These are phyloP conservation scores for Drosophila quinaria DNA, from an alignment of 2,888 invertebrate species.

Conservation along the genomic window DNA sequence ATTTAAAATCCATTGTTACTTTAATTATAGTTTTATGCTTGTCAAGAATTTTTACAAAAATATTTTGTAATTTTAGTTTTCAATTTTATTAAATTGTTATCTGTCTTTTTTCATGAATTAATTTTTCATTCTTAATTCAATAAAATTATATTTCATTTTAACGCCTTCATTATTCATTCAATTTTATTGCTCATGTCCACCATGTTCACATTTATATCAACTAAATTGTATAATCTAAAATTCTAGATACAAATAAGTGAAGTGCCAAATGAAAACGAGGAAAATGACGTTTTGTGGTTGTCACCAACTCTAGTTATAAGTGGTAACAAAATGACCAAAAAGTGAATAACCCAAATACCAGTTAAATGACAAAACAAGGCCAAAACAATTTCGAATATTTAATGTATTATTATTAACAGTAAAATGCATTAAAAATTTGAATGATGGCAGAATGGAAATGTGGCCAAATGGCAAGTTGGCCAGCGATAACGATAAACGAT, in stretches of 20 bases:
- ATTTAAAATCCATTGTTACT: no score
- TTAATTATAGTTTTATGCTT: background rate
- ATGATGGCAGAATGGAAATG: slow-evolving; percentile 25
- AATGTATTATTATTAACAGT: slow-evolving; percentile 50
- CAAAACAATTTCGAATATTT: slow-evolving; percentile 25
- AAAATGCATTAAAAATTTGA: slow-evolving; percentile 24
- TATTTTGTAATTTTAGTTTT: no score
- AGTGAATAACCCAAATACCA: slow-evolving; percentile 20
- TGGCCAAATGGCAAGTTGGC: slow-evolving; percentile 8
- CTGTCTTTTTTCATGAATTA: no score
- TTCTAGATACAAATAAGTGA: slow-evolving; percentile 4
- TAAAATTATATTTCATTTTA: background rate
- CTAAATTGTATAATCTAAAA: background rate
- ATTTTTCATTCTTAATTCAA: background rate
- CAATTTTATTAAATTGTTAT: no score
- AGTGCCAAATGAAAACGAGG: slow-evolving; percentile 13
- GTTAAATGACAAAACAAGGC: slow-evolving; percentile 10
- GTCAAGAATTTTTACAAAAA: no score
- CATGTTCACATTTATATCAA: no score
- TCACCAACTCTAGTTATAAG: slow-evolving; percentile 13
- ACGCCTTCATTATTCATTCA: no score
- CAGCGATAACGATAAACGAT: slow-evolving; percentile 22
- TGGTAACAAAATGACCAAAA: slow-evolving; percentile 9
- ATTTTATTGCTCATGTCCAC: no score
- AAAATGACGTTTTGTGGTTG: slow-evolving; percentile 39